phyloP scores from a whole-genome alignment of 2,113 vertebrate genomes.

The Salvelinus namaycush region DNA sequence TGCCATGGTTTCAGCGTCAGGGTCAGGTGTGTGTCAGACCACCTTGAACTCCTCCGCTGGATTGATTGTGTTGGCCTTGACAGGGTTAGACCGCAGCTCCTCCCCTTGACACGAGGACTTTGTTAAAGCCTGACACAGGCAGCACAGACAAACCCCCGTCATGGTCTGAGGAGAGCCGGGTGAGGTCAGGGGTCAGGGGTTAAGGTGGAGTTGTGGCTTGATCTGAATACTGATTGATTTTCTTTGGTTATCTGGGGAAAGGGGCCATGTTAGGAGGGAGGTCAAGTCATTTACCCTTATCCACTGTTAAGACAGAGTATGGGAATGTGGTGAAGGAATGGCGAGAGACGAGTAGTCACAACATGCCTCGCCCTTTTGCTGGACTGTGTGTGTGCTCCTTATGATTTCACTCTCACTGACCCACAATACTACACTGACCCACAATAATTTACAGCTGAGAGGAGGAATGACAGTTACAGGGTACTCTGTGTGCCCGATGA shows the following conservation, averaged over 20 bases:
- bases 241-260: slow-evolving; percentile 25
- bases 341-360: slow-evolving; percentile 29
- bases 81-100: slow-evolving; percentile 37
- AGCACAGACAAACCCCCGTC: slow-evolving; percentile 54
- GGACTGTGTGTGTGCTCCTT: slow-evolving; percentile 36
- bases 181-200: slow-evolving; percentile 59
- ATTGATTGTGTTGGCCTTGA: slow-evolving; percentile 58
- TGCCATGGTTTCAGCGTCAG: slow-evolving; percentile 24
- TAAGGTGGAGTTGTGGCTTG: slow-evolving; percentile 45
- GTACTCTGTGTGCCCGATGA: slow-evolving; percentile 48
- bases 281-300: slow-evolving; percentile 50
- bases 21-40: slow-evolving; percentile 56
- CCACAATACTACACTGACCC: too few relatives aligned
- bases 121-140: slow-evolving; percentile 57
- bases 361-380: slow-evolving; percentile 35
- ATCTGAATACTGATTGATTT: slow-evolving; percentile 70
- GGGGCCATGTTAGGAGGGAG: slow-evolving; percentile 15
- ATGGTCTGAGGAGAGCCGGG: slow-evolving; percentile 45
- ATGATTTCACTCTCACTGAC: slow-evolving; percentile 59
- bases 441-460: slow-evolving; percentile 52
- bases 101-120: slow-evolving; percentile 46
- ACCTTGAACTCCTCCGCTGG: slow-evolving; percentile 58
- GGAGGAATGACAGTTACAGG: slow-evolving; percentile 36
- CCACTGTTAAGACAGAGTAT: slow-evolving; percentile 26
- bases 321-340: slow-evolving; percentile 30